Evolutionary conservation across 2,113 vertebrate genomes (phyloP), one percentile per base, ranked within the genome.

Genomic region (Ctenodactylus gundi): DNA sequence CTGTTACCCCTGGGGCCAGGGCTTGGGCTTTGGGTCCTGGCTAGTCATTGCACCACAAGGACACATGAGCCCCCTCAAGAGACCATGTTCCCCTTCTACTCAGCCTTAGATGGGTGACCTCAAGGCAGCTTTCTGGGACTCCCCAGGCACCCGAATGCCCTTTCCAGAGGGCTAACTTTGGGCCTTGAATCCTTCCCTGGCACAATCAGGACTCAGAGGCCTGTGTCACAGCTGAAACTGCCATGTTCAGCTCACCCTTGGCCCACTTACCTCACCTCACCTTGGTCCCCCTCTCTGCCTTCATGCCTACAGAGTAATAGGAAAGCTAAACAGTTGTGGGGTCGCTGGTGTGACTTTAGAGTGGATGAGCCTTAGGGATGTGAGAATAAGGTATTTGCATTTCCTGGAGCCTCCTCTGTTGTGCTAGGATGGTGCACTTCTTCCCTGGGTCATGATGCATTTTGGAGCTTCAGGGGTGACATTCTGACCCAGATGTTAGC

Each of bases 41-140:
- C 6, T 20, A 23, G 6, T 49, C 34, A 53, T 18, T 20, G 70
- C 13, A 36, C 27, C 1, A 4, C 86, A 12, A n/a, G 10, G 29
- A 9, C 6, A 1, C 51, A 11, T 57, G 77, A 51, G 4, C 27
- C 17, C 7, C 15, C n/a, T 2, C 34, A 4, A 25, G 11, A 55
- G n/a, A 34, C 55, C 34, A 62, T 41, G 25, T 6, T 76, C 13
- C 0, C 8, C 3, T 0, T 34, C 13, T 44, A 51, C 39, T 34
- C 41, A 62, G 14, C n/a, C 41, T 60, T 67, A 36, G 27, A 23
- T 36, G 1, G 13, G 49, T 68, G 51, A 49, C 41, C 4, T 34
- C 39, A 4, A 29, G 3, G 3, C 25, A 51, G 17, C 23, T 31
- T 3, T 84, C 0, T 31, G n/a, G n/a, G n/a, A n/a, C n/a, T n/a